Evolutionary conservation across 2,888 invertebrate genomes (phyloP), one percentile per base, ranked within the genome.

Genomic region (Monoplex corrugatus): DNA sequence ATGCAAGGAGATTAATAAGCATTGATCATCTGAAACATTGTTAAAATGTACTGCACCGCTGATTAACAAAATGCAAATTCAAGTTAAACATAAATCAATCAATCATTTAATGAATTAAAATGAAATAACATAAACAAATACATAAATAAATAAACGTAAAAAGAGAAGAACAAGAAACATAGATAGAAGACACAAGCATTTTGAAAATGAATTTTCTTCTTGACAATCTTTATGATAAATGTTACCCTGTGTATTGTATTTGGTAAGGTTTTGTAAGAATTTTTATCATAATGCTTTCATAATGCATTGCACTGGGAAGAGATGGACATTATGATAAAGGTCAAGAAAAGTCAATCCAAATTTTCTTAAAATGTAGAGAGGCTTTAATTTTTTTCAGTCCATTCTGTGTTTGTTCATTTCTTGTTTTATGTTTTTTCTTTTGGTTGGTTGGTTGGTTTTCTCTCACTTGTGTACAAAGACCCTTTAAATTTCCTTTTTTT

Each of bases 231-330:
- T 83, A 83, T 16, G 43, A 23, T 3, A n/a, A n/a, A n/a, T n/a
- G n/a, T n/a, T n/a, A n/a, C n/a, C n/a, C n/a, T n/a, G n/a, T n/a
- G n/a, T 43, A 40, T 28, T 28, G 78, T 80, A 80, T 63, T 85
- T 85, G 82, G 83, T 19, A 5, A 44, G 86, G 86, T 35, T 57
- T 28, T 57, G n/a, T 43, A 23, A 68, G 86, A 86, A 86, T 86
- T 86, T 86, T 38, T 86, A 68, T 86, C 38, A 28, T 72, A 32
- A 57, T 23, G n/a, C n/a, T n/a, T n/a, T n/a, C n/a, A n/a, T n/a
- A n/a, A n/a, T n/a, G n/a, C n/a, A n/a, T n/a, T n/a, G n/a, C n/a
- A n/a, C n/a, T n/a, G n/a, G n/a, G n/a, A n/a, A n/a, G n/a, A n/a
- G n/a, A n/a, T n/a, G n/a, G n/a, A n/a, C n/a, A n/a, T n/a, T n/a